Base-by-base conservation (phyloP, 2,888 invertebrate species). In the Cheiracanthium punctorium region DNA sequence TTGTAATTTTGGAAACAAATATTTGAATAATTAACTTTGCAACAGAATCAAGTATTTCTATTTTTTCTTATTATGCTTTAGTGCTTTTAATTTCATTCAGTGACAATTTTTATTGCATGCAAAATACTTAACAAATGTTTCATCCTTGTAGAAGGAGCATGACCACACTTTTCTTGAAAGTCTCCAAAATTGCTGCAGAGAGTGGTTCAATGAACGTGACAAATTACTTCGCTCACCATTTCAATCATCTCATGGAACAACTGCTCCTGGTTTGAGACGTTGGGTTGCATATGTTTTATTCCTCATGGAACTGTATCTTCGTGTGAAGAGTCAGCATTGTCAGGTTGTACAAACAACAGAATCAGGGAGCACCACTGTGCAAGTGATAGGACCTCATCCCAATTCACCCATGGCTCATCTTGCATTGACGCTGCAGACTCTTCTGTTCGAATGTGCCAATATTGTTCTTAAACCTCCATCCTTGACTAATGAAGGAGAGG, bases 91-190 rank as follows among this genome's bases (percentile, higher is more conserved):
- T n/a, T n/a, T n/a, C n/a, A n/a, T n/a, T n/a, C n/a, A n/a, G n/a
- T n/a, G n/a, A n/a, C n/a, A n/a, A n/a, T n/a, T n/a, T n/a, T n/a
- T n/a, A n/a, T n/a, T n/a, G n/a, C n/a, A n/a, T n/a, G n/a, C n/a
- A n/a, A n/a, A n/a, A n/a, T n/a, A n/a, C n/a, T n/a, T n/a, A n/a
- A n/a, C n/a, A n/a, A n/a, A n/a, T n/a, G n/a, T n/a, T n/a, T 37
- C 4, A 17, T 1, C 4, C n/a, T 88, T 90, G n/a, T 90, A 94
- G 93, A 95, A 95, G 91, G 97, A 97, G 92, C 94, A 94, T 90
- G 95, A 95, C 89, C 96, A 96, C 92, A 97, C 96, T 64, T 97
- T 97, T 92, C 93, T 97, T 90, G 97, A 97, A 93, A 96, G 96
- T 48, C 93, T 97, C 89, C 93, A 97, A 89, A 97, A 97, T 92